phyloP scores from a whole-genome alignment of 2,113 vertebrate genomes.

The Cyphomyrus discorhynchus region DNA sequence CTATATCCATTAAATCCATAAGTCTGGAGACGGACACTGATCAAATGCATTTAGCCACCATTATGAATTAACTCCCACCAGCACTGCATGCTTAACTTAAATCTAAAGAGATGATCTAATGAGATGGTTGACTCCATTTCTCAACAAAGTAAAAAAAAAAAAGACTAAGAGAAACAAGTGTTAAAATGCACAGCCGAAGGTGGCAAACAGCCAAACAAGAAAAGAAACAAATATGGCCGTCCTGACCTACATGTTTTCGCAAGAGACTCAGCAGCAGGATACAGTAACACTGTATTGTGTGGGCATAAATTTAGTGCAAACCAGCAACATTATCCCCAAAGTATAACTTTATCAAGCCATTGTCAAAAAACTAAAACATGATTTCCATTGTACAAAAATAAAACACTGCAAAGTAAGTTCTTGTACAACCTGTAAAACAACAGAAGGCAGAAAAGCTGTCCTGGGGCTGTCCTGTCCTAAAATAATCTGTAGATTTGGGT shows the following conservation, averaged over 20 bases:
- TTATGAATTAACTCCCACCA: conserved; percentile 15
- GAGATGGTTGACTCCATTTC: background rate
- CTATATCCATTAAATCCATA: background rate
- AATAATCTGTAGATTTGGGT: background rate
- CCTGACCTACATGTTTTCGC: background rate
- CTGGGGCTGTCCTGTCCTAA: background rate
- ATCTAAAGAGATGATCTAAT: background rate
- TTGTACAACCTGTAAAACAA: background rate
- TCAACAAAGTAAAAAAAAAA: background rate
- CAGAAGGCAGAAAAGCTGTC: background rate
- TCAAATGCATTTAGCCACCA: background rate
- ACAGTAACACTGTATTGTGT: background rate
- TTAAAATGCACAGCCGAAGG: background rate
- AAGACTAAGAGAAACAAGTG: background rate
- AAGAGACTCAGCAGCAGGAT: background rate
- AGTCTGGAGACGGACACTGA: background rate
- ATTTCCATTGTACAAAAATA: background rate
- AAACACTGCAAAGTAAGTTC: background rate
- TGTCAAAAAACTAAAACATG: background rate
- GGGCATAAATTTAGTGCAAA: background rate
- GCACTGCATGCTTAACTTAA: background rate
- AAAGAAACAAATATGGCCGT: background rate
- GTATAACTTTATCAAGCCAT: background rate
- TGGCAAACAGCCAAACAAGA: background rate
- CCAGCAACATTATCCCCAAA: background rate